Evolutionary conservation across 2,888 invertebrate species (phyloP), one percentile per base, ranked within the genome.

Genomic region (Gerris lacustris): DNA sequence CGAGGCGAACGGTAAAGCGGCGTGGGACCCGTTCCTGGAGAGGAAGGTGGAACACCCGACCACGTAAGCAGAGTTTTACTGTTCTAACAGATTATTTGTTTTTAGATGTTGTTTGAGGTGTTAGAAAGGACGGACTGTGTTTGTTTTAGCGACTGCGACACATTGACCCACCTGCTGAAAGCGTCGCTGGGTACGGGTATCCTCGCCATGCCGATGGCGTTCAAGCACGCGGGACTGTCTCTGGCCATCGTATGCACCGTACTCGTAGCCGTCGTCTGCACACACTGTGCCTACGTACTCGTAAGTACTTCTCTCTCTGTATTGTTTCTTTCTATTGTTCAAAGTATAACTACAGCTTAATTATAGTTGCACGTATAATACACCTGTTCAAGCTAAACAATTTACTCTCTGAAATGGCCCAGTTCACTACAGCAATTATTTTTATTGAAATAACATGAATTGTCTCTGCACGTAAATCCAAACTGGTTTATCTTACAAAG

Each of bases 181-280:
- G 96, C 96, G 6, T 95, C 96, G 55, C 86, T 98, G 71, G 98
- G 98, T 44, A 96, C 96, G 7, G 98, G 98, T 67, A 95, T 98
- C 78, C 84, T 98, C 75, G 86, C 96, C 1, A 94, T 98, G 92
- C 97, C 97, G 0, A 85, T 87, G 71, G 97, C 96, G 11, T 94
- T 97, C 80, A 89, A 87, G 80, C 87, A 89, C 79, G 87, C 94
- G 6, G 98, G 98, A 63, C 83, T 97, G 63, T 82, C 90, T 73
- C 84, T 91, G 73, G 96, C 97, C 68, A 86, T 94, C 74, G 83
- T 92, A 77, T 88, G 92, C 71, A 90, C 96, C 0, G 84, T 95
- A 67, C 80, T 93, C 18, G 92, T 96, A 31, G 94, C 95, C 47
- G 81, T 92, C 67, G 86, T 97, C 71, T 95, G 95, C 85, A 92